Percentiles rank a stretch among this genome's conserved stretches.
These are phyloP conservation scores for Rhinolophus sinicus DNA, from an alignment of 2,113 vertebrate species.

Conservation along the genomic window DNA sequence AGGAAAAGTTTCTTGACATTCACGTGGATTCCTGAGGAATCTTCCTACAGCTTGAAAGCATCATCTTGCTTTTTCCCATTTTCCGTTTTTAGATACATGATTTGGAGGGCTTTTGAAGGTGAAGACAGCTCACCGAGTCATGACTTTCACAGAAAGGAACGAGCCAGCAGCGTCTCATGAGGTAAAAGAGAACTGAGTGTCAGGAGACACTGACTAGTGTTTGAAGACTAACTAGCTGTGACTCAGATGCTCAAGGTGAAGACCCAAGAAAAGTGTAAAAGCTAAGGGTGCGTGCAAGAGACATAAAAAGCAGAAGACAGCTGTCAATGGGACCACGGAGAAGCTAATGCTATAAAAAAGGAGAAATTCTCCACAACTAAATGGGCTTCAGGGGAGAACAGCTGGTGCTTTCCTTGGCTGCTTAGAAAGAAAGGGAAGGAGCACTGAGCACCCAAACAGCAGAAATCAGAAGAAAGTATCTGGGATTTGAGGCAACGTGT, in stretches of 20 bases:
- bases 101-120: not conserved
- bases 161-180: not conserved
- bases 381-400: fast-evolving
- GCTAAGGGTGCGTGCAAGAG: not conserved
- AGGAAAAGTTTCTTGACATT: not conserved
- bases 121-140: not conserved
- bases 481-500: fast-evolving
- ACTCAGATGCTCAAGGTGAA: slow-evolving; percentile 3
- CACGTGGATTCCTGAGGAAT: not conserved
- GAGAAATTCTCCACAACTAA: not conserved
- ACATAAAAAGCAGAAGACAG: not conserved
- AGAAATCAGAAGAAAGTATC: not conserved
- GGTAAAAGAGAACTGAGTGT: not conserved
- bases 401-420: not conserved
- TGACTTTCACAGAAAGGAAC: not conserved
- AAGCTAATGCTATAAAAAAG: not conserved
- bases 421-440: not conserved
- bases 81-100: not conserved
- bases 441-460: fast-evolving
- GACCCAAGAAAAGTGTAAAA: not conserved
- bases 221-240: slow-evolving; percentile 20
- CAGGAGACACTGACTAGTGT: not conserved
- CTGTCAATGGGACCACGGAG: not conserved
- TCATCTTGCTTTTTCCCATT: not conserved
- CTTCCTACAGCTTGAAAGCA: not conserved